Percentiles rank a stretch among this genome's conserved stretches.
Evolutionary conservation across 2,888 invertebrate species (phyloP).

Genomic region (Apamea sordens): DNA sequence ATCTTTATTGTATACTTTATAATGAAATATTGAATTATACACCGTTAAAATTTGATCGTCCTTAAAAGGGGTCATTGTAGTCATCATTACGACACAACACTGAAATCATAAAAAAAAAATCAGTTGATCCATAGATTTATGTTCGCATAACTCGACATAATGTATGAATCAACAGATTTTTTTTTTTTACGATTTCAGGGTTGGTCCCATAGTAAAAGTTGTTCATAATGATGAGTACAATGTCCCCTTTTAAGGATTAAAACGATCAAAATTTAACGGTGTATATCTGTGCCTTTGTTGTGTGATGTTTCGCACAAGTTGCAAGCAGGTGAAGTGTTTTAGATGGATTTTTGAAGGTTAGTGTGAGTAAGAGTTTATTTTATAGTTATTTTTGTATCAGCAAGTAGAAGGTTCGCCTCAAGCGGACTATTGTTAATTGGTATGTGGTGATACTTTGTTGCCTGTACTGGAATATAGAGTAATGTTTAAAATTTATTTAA

Average conservation of each 20-base stretch:
- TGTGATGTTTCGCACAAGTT: conserved; percentile 62
- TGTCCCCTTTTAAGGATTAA: no score
- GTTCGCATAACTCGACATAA: no score
- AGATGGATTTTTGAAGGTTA: conserved; percentile 74
- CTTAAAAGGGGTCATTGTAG: no score
- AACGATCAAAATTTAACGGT: no score
- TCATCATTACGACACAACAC: no score
- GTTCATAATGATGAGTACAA: not conserved
- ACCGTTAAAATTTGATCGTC: no score
- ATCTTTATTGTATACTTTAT: conserved; percentile 70
- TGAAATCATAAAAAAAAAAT: no score
- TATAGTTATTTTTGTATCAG: conserved; percentile 57
- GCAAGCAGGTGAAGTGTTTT: conserved; percentile 72
- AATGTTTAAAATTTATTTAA: conserved; percentile 22
- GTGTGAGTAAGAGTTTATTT: conserved; percentile 68
- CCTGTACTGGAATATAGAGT: conserved; percentile 8
- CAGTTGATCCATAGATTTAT: no score
- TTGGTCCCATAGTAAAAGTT: no score
- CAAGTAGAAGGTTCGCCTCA: conserved; percentile 3
- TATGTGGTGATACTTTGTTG: conserved; percentile 37
- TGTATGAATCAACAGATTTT: no score
- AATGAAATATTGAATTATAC: conserved; percentile 60
- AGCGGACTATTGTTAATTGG: conserved; percentile 37
- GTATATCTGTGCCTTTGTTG: conserved; percentile 74
- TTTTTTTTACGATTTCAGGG: no score